Percentiles rank a stretch among this genome's conserved stretches.
phyloP scores from a whole-genome alignment of 2,113 vertebrate genomes.

The Sprattus sprattus region DNA sequence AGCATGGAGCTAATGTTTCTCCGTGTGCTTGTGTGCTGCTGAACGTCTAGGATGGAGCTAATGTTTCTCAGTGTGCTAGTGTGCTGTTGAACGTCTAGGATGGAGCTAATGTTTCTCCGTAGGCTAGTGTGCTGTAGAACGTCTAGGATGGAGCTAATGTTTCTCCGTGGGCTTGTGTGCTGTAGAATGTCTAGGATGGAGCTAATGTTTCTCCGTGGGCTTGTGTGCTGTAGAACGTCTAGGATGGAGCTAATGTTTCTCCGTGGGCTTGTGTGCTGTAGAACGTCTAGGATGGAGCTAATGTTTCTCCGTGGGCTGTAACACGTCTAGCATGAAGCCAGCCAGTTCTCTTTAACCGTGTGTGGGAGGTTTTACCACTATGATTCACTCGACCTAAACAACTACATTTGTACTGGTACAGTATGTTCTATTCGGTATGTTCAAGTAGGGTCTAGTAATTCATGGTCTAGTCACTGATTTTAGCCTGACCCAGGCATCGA shows the following conservation, averaged over 20 bases:
- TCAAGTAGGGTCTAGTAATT: not conserved
- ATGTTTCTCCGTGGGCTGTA: not conserved
- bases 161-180: not conserved
- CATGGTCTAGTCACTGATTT: not conserved
- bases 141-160: not conserved
- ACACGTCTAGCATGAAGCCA: not conserved
- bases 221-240: not conserved
- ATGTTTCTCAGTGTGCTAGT: not conserved
- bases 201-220: not conserved
- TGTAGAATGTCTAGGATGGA: not conserved
- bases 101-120: not conserved
- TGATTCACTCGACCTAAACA: no score
- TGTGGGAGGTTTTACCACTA: not conserved
- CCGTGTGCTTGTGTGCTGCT: not conserved
- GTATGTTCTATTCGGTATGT: not conserved
- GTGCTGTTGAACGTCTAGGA: not conserved
- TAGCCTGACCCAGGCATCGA: not conserved
- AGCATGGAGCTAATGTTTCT: not conserved
- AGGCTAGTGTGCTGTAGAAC: not conserved
- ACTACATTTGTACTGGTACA: not conserved
- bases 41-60: not conserved
- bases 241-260: not conserved
- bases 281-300: not conserved
- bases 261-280: not conserved
- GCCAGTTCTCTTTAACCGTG: not conserved